Evolutionary conservation across 1,140 invertebrate species (phyloP), one percentile per base, ranked within the genome.

Genomic region (Musca domestica): DNA sequence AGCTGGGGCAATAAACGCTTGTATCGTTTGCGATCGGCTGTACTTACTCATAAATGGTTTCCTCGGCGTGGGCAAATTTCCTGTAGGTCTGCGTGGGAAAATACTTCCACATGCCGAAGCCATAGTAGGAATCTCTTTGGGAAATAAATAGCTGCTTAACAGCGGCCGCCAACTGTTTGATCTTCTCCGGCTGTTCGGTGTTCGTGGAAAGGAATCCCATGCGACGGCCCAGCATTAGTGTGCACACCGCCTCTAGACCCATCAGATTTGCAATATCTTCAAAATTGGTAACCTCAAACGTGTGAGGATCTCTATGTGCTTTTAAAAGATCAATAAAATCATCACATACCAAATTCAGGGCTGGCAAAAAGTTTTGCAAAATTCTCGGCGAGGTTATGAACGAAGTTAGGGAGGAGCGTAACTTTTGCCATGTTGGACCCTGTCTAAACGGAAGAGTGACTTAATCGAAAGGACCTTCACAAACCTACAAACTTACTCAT

Each of bases 81-180:
- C 83, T 86, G 76, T 94, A 95, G 0, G 90, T 85, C 23, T 84
- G 81, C 0, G 92, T 93, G 1, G 89, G 87, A 30, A 91, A 86
- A 65, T 91, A 85, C 81, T 95, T 95, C 92, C 93, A 95, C 30
- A 93, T 80, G 0, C 92, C 92, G 23, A 93, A 84, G 0, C 92
- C 92, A 78, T 91, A 95, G 81, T 90, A 92, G 17, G 90, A 90
- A 73, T 93, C 92, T 56, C 91, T 84, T 67, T 89, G 90, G 0
- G 90, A 89, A 46, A 87, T 84, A 75, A 94, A 93, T 71, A 92
- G 88, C 48, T 88, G 83, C 74, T 91, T 89, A 6, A 92, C 88
- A 1, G 91, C 89, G 48, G 87, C 81, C 15, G 89, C 89, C 54
- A 94, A 80, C 67, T 85, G 84, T 23, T 81, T 78, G 0, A 86